Percentiles rank a stretch among this genome's conserved stretches.
phyloP scores from a whole-genome alignment of 1,140 invertebrate genomes.

The Goniozus legneri region DNA sequence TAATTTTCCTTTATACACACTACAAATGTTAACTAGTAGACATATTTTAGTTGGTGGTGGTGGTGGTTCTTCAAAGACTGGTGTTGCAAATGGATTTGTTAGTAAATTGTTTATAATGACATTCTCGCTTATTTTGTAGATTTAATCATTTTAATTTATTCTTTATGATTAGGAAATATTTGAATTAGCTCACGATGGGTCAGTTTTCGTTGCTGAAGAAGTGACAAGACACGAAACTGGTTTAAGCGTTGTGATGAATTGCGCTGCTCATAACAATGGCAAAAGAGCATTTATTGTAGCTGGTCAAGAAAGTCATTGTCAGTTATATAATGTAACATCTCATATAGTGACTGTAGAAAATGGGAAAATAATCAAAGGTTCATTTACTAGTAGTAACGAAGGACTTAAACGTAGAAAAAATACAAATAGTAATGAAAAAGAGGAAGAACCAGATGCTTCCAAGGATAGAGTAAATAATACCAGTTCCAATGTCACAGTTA shows the following conservation, averaged over 20 bases:
- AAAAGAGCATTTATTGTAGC: conserved; percentile 77
- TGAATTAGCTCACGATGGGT: conserved; percentile 80
- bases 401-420: conserved; percentile 47
- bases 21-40: conserved; percentile 85
- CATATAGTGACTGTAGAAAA: conserved; percentile 58
- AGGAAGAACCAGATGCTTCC: conserved; percentile 47
- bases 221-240: conserved; percentile 85
- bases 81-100: conserved; percentile 93
- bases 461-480: conserved; percentile 46
- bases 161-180: conserved; percentile 95
- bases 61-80: conserved; percentile 91
- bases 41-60: conserved; percentile 94
- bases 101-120: conserved; percentile 37
- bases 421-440: conserved; percentile 31
- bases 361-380: conserved; percentile 44
- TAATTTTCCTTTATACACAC: conserved; percentile 89
- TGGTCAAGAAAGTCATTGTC: conserved; percentile 88
- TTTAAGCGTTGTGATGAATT: conserved; percentile 88
- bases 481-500: conserved; percentile 54
- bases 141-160: conserved; percentile 30
- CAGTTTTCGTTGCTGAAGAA: conserved; percentile 77
- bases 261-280: conserved; percentile 65
- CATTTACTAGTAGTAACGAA: conserved; percentile 24
- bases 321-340: conserved; percentile 79
- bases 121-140: conserved; percentile 13